phyloP scores from a whole-genome alignment of 2,113 vertebrate species.

The Coreoperca whiteheadi region DNA sequence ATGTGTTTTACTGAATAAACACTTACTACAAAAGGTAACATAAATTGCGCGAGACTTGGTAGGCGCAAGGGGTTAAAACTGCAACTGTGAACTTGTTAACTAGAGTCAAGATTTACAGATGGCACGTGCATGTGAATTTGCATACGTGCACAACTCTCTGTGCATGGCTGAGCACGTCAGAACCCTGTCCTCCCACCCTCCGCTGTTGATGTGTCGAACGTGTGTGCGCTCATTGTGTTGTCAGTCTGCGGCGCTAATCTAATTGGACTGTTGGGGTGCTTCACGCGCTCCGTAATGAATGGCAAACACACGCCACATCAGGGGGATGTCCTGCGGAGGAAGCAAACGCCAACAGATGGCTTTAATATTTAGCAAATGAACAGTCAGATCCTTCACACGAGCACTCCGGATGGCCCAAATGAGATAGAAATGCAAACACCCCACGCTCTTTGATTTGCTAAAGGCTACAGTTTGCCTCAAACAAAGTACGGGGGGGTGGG shows the following conservation, averaged over 20 bases:
- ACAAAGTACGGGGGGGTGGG: slow-evolving; percentile 19
- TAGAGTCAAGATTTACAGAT: slow-evolving; percentile 43
- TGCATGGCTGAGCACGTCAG: slow-evolving; percentile 41
- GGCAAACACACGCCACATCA: slow-evolving; percentile 67
- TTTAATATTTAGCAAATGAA: slow-evolving; percentile 78
- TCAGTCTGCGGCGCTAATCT: slow-evolving; percentile 68
- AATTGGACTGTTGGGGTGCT: slow-evolving; percentile 70
- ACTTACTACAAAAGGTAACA: neutral
- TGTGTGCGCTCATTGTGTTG: slow-evolving; percentile 38
- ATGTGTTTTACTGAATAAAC: neutral
- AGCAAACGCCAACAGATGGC: slow-evolving; percentile 77
- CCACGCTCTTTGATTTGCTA: slow-evolving; percentile 18
- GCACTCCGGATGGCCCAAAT: slow-evolving; percentile 20
- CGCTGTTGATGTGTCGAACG: slow-evolving; percentile 29
- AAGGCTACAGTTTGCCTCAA: slow-evolving; percentile 17
- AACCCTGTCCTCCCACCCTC: slow-evolving; percentile 6
- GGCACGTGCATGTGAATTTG: slow-evolving; percentile 50
- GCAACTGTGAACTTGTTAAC: slow-evolving; percentile 34
- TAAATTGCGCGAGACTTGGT: neutral
- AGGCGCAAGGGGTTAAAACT: neutral
- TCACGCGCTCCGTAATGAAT: slow-evolving; percentile 70
- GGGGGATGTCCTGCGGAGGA: slow-evolving; percentile 70
- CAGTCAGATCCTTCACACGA: slow-evolving; percentile 63
- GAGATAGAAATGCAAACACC: slow-evolving; percentile 59
- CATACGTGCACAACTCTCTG: slow-evolving; percentile 10